These are phyloP conservation scores for Epirrita christyi DNA, from an alignment of 2,888 invertebrate species.

Conservation along the genomic window DNA sequence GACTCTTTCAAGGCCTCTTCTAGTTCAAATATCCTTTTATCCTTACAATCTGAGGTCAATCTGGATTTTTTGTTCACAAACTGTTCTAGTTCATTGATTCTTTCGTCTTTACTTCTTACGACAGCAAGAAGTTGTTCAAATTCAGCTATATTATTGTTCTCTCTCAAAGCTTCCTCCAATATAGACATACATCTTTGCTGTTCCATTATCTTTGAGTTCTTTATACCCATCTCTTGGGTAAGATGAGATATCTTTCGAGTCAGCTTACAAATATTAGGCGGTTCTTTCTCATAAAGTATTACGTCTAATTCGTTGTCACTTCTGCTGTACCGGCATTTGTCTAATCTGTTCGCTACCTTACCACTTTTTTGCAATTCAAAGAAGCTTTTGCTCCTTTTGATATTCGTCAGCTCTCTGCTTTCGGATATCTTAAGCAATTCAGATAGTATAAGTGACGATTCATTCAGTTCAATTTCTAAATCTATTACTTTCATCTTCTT, in stretches of 20 bases:
- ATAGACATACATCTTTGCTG: constrained; percentile 82
- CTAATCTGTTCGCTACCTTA: constrained; percentile 85
- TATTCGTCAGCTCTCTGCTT: constrained; percentile 62
- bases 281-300: constrained; percentile 54
- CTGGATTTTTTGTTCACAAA: constrained; percentile 83
- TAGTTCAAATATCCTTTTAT: constrained; percentile 88
- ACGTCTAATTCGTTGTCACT: constrained; percentile 72
- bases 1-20: constrained; percentile 94
- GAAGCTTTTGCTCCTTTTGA: constrained; percentile 76
- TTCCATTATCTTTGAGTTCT: constrained; percentile 82
- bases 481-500: constrained; percentile 77
- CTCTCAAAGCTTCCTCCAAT: constrained; percentile 81
- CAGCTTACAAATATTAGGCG: constrained; percentile 63
- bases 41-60: constrained; percentile 67
- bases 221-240: constrained; percentile 75
- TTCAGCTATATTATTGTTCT: constrained; percentile 84
- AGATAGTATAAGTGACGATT: constrained; percentile 79
- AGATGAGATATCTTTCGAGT: constrained; percentile 72
- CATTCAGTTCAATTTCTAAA: constrained; percentile 81
- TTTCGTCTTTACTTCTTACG: constrained; percentile 85
- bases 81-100: constrained; percentile 91
- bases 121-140: constrained; percentile 84
- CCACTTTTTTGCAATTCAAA: constrained; percentile 83
- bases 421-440: constrained; percentile 79
- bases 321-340: constrained; percentile 78